phyloP scores from a whole-genome alignment of 2,888 invertebrate genomes.

The Aphodius sticticus region DNA sequence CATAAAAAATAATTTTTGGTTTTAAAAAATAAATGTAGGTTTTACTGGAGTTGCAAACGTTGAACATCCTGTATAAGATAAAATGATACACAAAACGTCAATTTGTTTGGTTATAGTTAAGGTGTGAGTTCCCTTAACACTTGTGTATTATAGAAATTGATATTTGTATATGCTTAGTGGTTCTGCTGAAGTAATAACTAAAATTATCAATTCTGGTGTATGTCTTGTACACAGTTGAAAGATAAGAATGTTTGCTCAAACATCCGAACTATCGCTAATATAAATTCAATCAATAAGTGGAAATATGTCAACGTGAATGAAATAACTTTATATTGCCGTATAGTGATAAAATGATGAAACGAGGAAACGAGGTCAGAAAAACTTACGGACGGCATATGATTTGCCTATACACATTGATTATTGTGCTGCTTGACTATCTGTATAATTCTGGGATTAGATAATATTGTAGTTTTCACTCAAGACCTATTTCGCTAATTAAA shows the following conservation, averaged over 20 bases:
- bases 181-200: not conserved
- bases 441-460: not conserved
- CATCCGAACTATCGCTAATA: not conserved
- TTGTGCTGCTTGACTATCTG: not conserved
- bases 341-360: not conserved
- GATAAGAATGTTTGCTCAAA: not conserved
- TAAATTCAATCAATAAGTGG: not conserved
- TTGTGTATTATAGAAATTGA: too few relatives aligned
- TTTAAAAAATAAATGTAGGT: too few relatives aligned
- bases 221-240: not conserved
- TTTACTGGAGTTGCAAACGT: too few relatives aligned
- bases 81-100: too few relatives aligned
- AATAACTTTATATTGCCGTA: not conserved
- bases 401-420: not conserved
- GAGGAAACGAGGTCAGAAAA: not conserved
- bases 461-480: not conserved
- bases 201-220: not conserved
- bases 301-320: not conserved
- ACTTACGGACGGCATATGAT: not conserved
- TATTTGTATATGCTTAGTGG: too few relatives aligned
- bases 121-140: too few relatives aligned
- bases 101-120: too few relatives aligned
- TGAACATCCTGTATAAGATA: too few relatives aligned
- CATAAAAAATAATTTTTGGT: too few relatives aligned
- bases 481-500: not conserved